Conservation (phyloP, 64 coral and sea anemone genomes). For the Dendrophyllia cribrosa region DNA sequence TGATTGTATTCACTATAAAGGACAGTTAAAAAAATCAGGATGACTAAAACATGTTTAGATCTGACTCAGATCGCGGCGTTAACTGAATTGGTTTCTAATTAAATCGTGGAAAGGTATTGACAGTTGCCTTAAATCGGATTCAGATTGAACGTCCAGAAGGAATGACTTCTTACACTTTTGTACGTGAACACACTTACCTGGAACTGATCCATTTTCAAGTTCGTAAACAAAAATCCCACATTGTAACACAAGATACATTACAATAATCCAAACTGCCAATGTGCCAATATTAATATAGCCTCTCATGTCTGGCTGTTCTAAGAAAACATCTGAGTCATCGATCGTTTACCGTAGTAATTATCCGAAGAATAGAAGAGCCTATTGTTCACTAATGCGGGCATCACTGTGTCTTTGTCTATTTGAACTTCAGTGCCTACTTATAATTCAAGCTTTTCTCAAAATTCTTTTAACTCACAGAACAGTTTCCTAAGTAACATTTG, state of each 20-base stretch:
- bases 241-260: neutral
- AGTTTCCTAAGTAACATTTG: neutral
- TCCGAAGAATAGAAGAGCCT: neutral
- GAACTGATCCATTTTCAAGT: neutral
- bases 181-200: neutral
- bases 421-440: neutral
- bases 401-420: neutral
- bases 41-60: no score
- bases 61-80: no score
- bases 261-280: neutral
- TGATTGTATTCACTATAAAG: no score
- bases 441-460: neutral
- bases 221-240: constrained; percentile 18
- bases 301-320: neutral
- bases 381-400: neutral
- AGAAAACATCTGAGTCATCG: neutral
- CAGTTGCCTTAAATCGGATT: no score
- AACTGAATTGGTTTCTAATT: no score
- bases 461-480: neutral
- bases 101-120: no score
- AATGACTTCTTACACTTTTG: no score
- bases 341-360: neutral
- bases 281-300: neutral
- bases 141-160: no score
- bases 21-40: no score